Conservation (phyloP, 2,888 invertebrate species). For the Orthosia gothica region DNA sequence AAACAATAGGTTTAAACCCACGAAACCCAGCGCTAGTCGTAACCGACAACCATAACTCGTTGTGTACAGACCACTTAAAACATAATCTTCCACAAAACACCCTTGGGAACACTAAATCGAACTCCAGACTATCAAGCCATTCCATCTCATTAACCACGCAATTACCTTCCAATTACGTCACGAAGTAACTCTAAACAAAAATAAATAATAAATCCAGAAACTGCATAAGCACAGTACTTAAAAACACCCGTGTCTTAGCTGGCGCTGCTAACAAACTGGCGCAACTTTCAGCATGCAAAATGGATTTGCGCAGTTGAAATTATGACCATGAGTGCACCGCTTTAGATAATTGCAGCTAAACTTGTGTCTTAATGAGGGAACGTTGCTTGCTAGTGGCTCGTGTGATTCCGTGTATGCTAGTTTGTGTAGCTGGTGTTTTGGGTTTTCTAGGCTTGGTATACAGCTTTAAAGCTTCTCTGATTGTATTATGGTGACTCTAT, state of each 20-base stretch:
- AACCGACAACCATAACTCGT: background rate
- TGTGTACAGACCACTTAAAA: background rate
- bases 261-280: constrained; percentile 73
- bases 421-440: constrained; percentile 32
- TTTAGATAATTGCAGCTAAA: constrained; percentile 87
- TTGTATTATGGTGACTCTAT: too few species aligned
- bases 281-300: constrained; percentile 86
- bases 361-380: constrained; percentile 85
- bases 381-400: constrained; percentile 66
- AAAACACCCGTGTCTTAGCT: constrained; percentile 80
- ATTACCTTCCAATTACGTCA: constrained; percentile 13
- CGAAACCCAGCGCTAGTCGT: background rate
- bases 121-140: background rate
- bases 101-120: background rate
- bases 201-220: constrained; percentile 74
- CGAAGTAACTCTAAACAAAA: constrained; percentile 23
- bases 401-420: constrained; percentile 67
- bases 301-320: constrained; percentile 79
- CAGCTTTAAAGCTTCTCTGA: background rate
- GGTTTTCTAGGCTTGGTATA: background rate
- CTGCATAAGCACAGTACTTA: constrained; percentile 74
- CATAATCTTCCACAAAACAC: background rate
- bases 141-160: background rate
- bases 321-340: constrained; percentile 79
- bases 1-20: background rate